Base-by-base conservation (phyloP, 2,797 vertebrate species). In the Columba guinea region DNA sequence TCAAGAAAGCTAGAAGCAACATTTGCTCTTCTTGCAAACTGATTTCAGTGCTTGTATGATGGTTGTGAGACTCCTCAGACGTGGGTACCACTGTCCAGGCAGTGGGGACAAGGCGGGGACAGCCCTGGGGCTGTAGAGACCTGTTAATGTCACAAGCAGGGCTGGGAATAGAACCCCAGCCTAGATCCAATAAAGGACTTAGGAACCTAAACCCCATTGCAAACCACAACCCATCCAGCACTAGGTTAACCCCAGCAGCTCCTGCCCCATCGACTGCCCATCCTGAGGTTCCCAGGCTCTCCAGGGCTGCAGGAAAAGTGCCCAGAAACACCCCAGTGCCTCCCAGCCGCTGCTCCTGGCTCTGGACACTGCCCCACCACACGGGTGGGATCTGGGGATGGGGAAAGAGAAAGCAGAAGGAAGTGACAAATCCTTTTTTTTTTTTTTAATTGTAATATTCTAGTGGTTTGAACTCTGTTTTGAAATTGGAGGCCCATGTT, bases 101-200 rank as follows among this genome's bases (percentile, higher is more conserved):
- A 58, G 63, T 0, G 7, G 52, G 80, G 85, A 78, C 84, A 82
- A 65, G 51, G 56, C 7, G 30, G 73, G 73, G 52, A 93, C 82
- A 90, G 79, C 71, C 85, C 90, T n/a, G 68, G 44, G 90, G 79
- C 71, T 59, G 60, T 62, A 22, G 41, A 28, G 94, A 92, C 78
- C 84, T 71, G 65, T 27, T 59, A 59, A 79, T 82, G 90, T 74
- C 90, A 91, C 81, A 19, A 32, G 49, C 60, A 62, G 37, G 44
- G 78, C 90, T 93, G 90, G 78, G 87, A 96, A 94, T 74, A 95
- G 89, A 94, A 64, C 90, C 69, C 58, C 1, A 0, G 60, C 90
- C 63, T 32, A 91, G 73, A 97, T 95, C 93, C 80, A 79, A 95
- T 97, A 93, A 97, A 95, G 83, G 95, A 88, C 88, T 96, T 93